phyloP scores from a whole-genome alignment of 2,113 vertebrate genomes.

The Ancistrus triradiatus region DNA sequence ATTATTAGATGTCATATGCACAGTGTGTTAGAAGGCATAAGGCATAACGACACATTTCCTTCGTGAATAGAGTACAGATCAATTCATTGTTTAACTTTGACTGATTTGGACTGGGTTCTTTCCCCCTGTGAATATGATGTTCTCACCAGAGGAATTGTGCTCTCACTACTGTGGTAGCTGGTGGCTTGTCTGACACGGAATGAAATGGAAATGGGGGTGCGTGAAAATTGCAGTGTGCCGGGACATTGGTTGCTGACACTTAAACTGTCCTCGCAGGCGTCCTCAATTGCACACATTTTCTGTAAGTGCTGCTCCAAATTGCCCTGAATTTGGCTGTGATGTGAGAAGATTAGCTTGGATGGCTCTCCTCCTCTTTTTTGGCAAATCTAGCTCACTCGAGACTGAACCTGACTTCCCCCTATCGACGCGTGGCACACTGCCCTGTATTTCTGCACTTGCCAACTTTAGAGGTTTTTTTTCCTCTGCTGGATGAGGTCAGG shows the following conservation, averaged over 20 bases:
- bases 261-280: conserved; percentile 42
- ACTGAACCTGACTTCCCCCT: conserved; percentile 28
- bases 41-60: no score
- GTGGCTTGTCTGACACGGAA: no score
- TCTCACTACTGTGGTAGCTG: no score
- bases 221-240: conserved; percentile 42
- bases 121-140: no score
- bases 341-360: conserved; percentile 51
- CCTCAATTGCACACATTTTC: conserved; percentile 52
- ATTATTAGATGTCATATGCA: no score
- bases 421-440: conserved; percentile 39
- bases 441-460: conserved; percentile 39
- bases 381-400: conserved; percentile 36
- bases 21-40: no score
- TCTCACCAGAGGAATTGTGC: no score
- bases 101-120: no score
- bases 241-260: conserved; percentile 45
- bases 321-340: conserved; percentile 49
- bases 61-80: no score
- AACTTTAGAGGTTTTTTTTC: conserved; percentile 1
- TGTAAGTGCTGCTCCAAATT: conserved; percentile 53
- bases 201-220: background rate
- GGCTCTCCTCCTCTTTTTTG: conserved; percentile 21
- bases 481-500: conserved; percentile 8
- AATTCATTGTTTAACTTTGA: no score